Evolutionary conservation across 2,797 vertebrate species (phyloP), one percentile per base, ranked within the genome.

Genomic region (Acanthopagrus latus): DNA sequence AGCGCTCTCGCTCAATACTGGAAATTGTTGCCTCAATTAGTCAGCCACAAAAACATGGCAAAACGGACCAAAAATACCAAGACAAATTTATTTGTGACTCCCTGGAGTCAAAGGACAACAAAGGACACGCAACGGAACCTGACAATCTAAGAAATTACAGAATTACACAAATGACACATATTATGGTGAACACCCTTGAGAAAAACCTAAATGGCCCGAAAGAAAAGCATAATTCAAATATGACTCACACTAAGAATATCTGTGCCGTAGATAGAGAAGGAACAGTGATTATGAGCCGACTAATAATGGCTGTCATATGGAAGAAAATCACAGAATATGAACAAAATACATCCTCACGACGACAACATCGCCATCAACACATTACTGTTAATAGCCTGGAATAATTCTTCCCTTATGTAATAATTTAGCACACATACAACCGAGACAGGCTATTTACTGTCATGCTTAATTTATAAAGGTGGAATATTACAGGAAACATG

Each of bases 141-240:
- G 20, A 27, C 6, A 23, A 5, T 25, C 16, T 70, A 20, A 75
- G 12, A 65, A 81, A 83, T 79, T 33, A 73, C 25, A 60, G 14
- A 47, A 47, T 47, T 18, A 47, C 46, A 17, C 46, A 18, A 18
- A 47, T 47, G 5, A 17, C 46, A 18, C 17, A 47, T 17, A 16
- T 78, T 73, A 83, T 56, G 21, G 47, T 64, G 3, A 27, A 52
- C n/a, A 3, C 2, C 5, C 10, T 64, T 10, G 44, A 23, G 20
- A 65, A 38, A 21, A 3, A 44, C 12, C 2, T 10, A 62, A 76
- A 70, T 46, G 3, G 21, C 10, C 13, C 14, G 5, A 18, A 56
- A 16, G 0, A 56, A 63, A 23, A 54, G 17, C 8, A 29, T 58
- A 18, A 80, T 60, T 60, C 41, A 46, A 25, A 47, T 46, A 74